phyloP scores from a whole-genome alignment of 1,140 invertebrate genomes.

The Drosophila albomicans region DNA sequence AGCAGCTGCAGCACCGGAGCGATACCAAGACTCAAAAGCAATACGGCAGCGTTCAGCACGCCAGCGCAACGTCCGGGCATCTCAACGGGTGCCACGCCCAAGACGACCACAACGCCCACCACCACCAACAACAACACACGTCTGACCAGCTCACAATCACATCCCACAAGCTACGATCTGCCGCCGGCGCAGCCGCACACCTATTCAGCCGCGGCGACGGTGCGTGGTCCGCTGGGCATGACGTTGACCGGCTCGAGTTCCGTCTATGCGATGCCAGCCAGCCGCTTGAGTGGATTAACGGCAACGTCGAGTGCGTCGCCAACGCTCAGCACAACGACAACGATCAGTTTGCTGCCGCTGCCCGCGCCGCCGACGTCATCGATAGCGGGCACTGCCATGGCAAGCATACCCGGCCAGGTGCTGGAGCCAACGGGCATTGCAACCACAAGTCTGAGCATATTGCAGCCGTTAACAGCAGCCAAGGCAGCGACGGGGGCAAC shows the following conservation, averaged over 20 bases:
- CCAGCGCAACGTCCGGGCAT: constrained; percentile 46
- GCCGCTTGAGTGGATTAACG: constrained; percentile 21
- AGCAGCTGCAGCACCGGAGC: constrained; percentile 71
- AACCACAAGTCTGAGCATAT: constrained; percentile 73
- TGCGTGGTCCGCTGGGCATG: constrained; percentile 76
- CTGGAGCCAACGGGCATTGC: constrained; percentile 47
- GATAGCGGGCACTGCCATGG: constrained; percentile 9
- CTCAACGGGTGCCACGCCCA: constrained; percentile 70
- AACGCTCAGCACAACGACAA: constrained; percentile 61
- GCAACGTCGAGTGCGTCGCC: constrained; percentile 1
- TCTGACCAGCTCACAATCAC: constrained; percentile 73
- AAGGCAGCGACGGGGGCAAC: constrained; percentile 9
- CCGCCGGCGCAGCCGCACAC: constrained; percentile 74
- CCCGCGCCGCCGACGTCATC: constrained; percentile 59
- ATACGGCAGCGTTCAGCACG: constrained; percentile 19
- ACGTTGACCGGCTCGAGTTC: constrained; percentile 66
- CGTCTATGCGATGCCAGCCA: constrained; percentile 54
- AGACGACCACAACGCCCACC: constrained; percentile 59
- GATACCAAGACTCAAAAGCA: constrained; percentile 68
- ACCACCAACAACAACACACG: constrained; percentile 43
- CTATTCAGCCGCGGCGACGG: constrained; percentile 65
- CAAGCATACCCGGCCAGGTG: constrained; percentile 73
- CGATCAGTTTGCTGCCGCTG: constrained; percentile 70
- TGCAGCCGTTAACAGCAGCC: constrained; percentile 49
- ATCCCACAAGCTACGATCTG: constrained; percentile 74